Base-by-base conservation (phyloP, 2,797 vertebrate species). In the Labroides dimidiatus region DNA sequence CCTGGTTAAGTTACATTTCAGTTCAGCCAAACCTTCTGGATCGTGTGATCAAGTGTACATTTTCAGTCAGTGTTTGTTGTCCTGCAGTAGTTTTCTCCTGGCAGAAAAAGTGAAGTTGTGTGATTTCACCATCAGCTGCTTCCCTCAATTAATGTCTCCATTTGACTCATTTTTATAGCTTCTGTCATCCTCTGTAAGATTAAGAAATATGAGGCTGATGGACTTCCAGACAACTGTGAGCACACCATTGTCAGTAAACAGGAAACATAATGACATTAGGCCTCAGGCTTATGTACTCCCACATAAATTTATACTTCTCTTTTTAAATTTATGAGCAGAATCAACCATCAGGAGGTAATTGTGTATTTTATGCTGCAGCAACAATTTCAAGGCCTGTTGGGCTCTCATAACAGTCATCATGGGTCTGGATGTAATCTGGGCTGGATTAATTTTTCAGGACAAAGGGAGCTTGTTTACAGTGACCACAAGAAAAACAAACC, bases 291-390 rank as follows among this genome's bases (percentile, higher is more conserved):
- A 19, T 68, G 39, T 43, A 65, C 20, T 63, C 58, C n/a, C 52
- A 55, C 51, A 55, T 56, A 23, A 9, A 51, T 66, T 52, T 64
- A 66, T 51, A 14, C 54, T 67, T 59, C 42, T 36, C 42, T 8
- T 21, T 54, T 80, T 49, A 69, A 80, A 78, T 59, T 27, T 48
- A 66, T 45, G 27, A 15, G 10, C 33, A 59, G 60, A 44, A 49
- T 27, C 7, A 0, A 39, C 48, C 33, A 44, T 67, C 42, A 20
- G 39, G 62, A 39, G 23, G 43, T 78, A 52, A 75, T 56, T 39
- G 69, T 50, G 62, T 53, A 43, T 72, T 39, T 64, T 54, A 58
- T 64, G 24, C 61, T 41, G 53, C 49, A 19, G 41, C 56, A 60
- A 33, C 60, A 55, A 6, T 1, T 15, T 37, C 65, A 50, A 16